phyloP scores from a whole-genome alignment of 2,888 invertebrate genomes.

The Capitulum mitella region DNA sequence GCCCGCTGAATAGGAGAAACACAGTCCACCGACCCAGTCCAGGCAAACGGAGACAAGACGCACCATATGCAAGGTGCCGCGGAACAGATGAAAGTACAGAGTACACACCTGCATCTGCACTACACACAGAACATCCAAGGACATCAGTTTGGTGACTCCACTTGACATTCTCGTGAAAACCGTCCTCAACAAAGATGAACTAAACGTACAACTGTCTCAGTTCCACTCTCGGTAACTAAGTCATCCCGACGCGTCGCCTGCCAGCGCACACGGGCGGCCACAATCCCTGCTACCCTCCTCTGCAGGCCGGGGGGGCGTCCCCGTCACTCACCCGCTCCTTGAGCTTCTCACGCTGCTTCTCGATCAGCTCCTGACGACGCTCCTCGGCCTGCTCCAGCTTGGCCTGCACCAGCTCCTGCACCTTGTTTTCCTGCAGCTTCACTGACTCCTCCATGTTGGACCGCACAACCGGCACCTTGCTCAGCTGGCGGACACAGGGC shows the following conservation, averaged over 20 bases:
- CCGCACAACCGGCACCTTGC: slow-evolving; percentile 64
- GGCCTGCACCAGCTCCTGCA: slow-evolving; percentile 61
- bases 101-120: no score
- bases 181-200: background rate
- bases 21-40: no score
- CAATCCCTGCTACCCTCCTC: slow-evolving; percentile 25
- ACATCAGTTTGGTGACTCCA: no score
- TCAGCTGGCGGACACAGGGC: slow-evolving; percentile 62
- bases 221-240: no score
- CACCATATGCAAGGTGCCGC: no score
- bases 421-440: slow-evolving; percentile 46
- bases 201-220: slow-evolving; percentile 16
- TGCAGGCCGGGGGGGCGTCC: slow-evolving; percentile 36
- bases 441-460: slow-evolving; percentile 59
- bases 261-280: no score
- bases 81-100: no score
- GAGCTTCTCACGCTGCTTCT: slow-evolving; percentile 74
- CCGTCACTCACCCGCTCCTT: slow-evolving; percentile 67
- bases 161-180: no score
- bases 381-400: slow-evolving; percentile 72
- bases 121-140: no score
- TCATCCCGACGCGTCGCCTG: no score
- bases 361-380: slow-evolving; percentile 75
- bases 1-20: no score
- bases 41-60: no score